phyloP scores from a whole-genome alignment of 2,888 invertebrate genomes.

The Dryocosmus kuriphilus region DNA sequence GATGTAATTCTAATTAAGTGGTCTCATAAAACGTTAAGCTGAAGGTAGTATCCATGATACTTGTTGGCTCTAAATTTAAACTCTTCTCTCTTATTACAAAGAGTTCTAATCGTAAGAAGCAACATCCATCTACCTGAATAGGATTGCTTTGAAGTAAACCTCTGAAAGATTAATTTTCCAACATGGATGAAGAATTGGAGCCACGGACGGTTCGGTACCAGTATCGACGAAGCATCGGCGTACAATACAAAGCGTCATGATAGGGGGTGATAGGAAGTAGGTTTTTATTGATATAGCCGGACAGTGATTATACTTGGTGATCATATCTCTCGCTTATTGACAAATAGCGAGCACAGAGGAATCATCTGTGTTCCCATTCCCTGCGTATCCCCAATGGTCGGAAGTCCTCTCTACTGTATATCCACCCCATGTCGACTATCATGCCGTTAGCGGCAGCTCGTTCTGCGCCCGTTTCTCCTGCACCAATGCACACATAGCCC shows the following conservation, averaged over 20 bases:
- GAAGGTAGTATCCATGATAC: not conserved
- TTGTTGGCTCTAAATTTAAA: not conserved
- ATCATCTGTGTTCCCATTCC: slow-evolving; percentile 63
- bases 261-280: slow-evolving; percentile 12
- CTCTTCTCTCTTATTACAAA: not conserved
- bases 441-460: slow-evolving; percentile 36
- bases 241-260: slow-evolving; percentile 9
- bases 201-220: not conserved
- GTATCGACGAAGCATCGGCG: not conserved
- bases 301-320: slow-evolving; percentile 75
- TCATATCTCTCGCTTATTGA: slow-evolving; percentile 75
- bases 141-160: slow-evolving; percentile 22
- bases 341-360: slow-evolving; percentile 70
- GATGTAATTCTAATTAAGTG: not conserved
- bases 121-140: not conserved
- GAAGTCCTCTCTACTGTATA: slow-evolving; percentile 42
- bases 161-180: slow-evolving; percentile 17
- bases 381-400: slow-evolving; percentile 49
- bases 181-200: slow-evolving; percentile 30
- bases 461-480: slow-evolving; percentile 63
- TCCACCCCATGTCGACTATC: slow-evolving; percentile 45
- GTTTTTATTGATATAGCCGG: slow-evolving; percentile 57
- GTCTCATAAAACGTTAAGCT: not conserved
- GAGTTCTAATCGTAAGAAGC: not conserved
- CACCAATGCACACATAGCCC: slow-evolving; percentile 69